These are phyloP conservation scores for Melikaiella ostensackeni DNA, from an alignment of 2,888 invertebrate genomes.

Conservation along the genomic window DNA sequence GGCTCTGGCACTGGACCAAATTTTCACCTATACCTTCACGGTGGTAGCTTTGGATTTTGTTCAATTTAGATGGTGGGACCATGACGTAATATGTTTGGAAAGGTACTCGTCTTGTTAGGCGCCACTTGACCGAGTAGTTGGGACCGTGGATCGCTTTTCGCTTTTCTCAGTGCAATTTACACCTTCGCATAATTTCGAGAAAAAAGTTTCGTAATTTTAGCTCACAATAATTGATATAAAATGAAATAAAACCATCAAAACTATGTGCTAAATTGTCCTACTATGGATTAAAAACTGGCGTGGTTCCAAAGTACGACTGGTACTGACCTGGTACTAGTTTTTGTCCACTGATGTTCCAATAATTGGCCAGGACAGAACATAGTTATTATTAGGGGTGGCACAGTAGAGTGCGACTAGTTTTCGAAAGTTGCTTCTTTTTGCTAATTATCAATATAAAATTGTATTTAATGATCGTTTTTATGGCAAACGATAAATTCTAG, in stretches of 20 bases:
- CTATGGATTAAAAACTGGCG: no score
- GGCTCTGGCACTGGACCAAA: slow-evolving; percentile 68
- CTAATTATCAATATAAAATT: no score
- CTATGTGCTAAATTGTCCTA: no score
- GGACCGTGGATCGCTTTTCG: not conserved
- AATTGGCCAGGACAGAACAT: no score
- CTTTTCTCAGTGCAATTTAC: not conserved
- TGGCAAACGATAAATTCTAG: not conserved
- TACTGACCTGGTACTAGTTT: no score
- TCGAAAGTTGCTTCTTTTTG: no score
- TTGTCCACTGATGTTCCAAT: no score
- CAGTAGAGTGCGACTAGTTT: no score
- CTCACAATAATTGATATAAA: not conserved
- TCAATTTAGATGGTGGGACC: slow-evolving; percentile 68
- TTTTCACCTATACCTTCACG: slow-evolving; percentile 65
- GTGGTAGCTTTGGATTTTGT: slow-evolving; percentile 65
- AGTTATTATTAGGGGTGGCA: no score
- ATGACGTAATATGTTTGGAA: slow-evolving; percentile 69
- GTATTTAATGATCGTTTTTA: not conserved
- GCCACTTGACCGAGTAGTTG: slow-evolving; percentile 56
- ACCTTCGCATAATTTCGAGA: not conserved
- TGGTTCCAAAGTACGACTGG: no score
- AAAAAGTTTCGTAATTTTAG: not conserved
- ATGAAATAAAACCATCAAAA: no score
- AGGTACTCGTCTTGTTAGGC: slow-evolving; percentile 60